Evolutionary conservation across 2,888 invertebrate genomes (phyloP), one percentile per base, ranked within the genome.

Genomic region (Cyrtodaria siliqua): DNA sequence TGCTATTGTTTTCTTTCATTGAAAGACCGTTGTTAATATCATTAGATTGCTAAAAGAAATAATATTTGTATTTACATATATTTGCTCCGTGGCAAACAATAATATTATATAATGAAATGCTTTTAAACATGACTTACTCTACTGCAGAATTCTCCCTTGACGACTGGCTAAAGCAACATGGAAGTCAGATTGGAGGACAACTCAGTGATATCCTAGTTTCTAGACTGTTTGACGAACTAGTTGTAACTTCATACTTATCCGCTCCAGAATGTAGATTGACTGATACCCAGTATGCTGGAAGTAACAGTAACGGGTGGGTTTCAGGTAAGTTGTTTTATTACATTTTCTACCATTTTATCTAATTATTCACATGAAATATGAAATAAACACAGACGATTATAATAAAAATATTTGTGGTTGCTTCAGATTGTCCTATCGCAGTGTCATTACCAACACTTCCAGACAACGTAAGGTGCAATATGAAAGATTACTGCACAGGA

Each of bases 401-500:
- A n/a, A n/a, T n/a, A n/a, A n/a, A n/a, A n/a, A n/a, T n/a, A n/a
- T n/a, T n/a, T n/a, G n/a, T n/a, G 16, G 16, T 44, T 9, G 9
- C 18, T 52, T 16, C 40, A 63, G 63, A 53, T 2, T 63, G 63
- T 29, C 44, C 63, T 12, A 18, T 16, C 16, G 18, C 16, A 4
- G n/a, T 44, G 2, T 53, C 14, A 33, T 23, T 63, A 23, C 63
- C 63, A 18, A n/a, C 44, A 16, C 53, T 63, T 53, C 55, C 53
- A 16, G 6, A 9, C 55, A 55, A 44, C 8, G 18, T 83, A 6
- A 56, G 29, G 6, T 83, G 82, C 33, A 53, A 62, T 20, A 33
- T 83, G 27, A 59, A 74, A 6, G 68, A 79, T 12, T 77, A 74
- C 55, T 85, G 85, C 66, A 77, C 83, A 44, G 82, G 82, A n/a